Evolutionary conservation across 1,140 invertebrate genomes (phyloP).

Genomic region (Drosophila orena): DNA sequence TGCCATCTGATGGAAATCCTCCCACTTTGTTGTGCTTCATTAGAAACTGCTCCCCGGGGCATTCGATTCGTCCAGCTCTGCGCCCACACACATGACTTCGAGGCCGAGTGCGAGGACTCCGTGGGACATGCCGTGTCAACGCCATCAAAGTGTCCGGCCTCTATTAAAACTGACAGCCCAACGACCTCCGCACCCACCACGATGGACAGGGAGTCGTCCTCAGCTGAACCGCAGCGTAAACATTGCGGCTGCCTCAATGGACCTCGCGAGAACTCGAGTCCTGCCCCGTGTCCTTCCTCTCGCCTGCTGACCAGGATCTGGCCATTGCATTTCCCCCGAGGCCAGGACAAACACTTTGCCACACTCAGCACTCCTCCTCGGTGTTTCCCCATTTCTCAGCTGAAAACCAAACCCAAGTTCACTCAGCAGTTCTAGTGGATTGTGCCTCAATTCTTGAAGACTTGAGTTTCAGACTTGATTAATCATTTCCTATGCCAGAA

Average conservation of each 20-base stretch:
- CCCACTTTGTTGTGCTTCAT: slow-evolving; percentile 64
- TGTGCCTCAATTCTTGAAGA: neutral
- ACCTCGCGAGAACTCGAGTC: slow-evolving; percentile 3
- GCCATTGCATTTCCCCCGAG: slow-evolving; percentile 49
- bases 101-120: neutral
- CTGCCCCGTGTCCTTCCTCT: slow-evolving; percentile 36
- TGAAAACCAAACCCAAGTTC: neutral
- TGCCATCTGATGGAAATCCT: slow-evolving; percentile 3
- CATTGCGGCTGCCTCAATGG: slow-evolving; percentile 64
- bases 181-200: slow-evolving; percentile 2
- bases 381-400: neutral
- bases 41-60: slow-evolving; percentile 75
- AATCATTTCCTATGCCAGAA: no score
- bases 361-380: slow-evolving; percentile 46
- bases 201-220: slow-evolving; percentile 10
- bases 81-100: slow-evolving; percentile 46
- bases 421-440: slow-evolving; percentile 5
- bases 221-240: slow-evolving; percentile 64
- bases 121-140: slow-evolving; percentile 48
- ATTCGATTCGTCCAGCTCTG: slow-evolving; percentile 58
- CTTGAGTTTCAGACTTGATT: no score
- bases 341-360: slow-evolving; percentile 55
- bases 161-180: slow-evolving; percentile 75
- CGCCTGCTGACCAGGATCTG: slow-evolving; percentile 35
- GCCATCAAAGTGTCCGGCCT: slow-evolving; percentile 72